Percentiles rank a stretch among this genome's conserved stretches.
Evolutionary conservation across 1,140 invertebrate species (phyloP).

Genomic region (Arion vulgaris): DNA sequence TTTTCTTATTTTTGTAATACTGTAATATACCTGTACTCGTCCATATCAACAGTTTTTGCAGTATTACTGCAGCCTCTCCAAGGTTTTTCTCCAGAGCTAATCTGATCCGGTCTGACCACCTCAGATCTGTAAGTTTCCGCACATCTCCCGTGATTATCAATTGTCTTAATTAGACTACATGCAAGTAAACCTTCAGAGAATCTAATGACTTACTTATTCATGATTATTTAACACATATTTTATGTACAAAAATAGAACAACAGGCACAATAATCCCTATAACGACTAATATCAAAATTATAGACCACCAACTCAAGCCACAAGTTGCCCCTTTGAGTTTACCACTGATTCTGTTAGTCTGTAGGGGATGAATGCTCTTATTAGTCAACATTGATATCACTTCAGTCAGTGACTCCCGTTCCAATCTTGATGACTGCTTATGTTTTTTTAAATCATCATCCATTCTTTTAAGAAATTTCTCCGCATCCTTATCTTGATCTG

Average conservation of each 20-base stretch:
- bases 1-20: too few species aligned
- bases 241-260: slow-evolving; percentile 2
- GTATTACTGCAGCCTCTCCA: too few species aligned
- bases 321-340: slow-evolving; percentile 51
- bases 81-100: too few species aligned
- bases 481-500: slow-evolving; percentile 54
- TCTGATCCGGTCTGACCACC: too few species aligned
- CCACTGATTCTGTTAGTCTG: slow-evolving; percentile 23
- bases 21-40: too few species aligned
- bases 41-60: too few species aligned
- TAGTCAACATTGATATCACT: slow-evolving; percentile 63
- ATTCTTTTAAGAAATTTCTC: slow-evolving; percentile 62
- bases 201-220: background rate
- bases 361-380: slow-evolving; percentile 59
- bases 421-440: slow-evolving; percentile 48
- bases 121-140: too few species aligned
- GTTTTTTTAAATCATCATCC: slow-evolving; percentile 64
- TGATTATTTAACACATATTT: slow-evolving; percentile 4
- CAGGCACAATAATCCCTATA: slow-evolving; percentile 49
- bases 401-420: slow-evolving; percentile 57
- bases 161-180: too few species aligned
- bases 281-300: slow-evolving; percentile 43
- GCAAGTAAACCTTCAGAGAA: background rate
- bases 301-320: slow-evolving; percentile 53
- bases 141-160: too few species aligned